Evolutionary conservation across 1,140 invertebrate genomes (phyloP).

Genomic region (Pseudomyrmex pallidus): DNA sequence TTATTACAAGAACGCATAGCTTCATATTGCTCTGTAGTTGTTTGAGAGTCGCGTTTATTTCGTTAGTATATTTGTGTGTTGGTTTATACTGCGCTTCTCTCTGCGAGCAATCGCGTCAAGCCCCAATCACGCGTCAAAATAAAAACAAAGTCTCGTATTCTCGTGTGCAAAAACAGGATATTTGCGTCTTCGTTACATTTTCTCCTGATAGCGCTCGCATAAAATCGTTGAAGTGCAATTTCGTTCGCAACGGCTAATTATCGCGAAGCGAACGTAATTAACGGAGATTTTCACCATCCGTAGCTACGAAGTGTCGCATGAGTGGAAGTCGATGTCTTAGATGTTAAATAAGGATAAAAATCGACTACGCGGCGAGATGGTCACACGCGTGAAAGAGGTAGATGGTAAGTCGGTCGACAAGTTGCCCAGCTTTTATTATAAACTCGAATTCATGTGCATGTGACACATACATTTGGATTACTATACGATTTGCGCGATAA

Average conservation of each 20-base stretch:
- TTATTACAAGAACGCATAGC: slow-evolving; percentile 45
- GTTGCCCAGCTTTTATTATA: background rate
- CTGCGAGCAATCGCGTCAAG: background rate
- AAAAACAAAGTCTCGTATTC: background rate
- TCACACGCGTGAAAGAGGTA: background rate
- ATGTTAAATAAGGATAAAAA: slow-evolving; percentile 9
- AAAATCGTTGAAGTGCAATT: background rate
- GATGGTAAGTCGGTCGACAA: slow-evolving; percentile 6
- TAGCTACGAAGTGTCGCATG: slow-evolving; percentile 1
- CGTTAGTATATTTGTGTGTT: slow-evolving; percentile 18
- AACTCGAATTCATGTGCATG: background rate
- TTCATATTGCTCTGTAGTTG: background rate
- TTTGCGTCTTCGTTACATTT: slow-evolving; percentile 11
- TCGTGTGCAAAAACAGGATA: background rate
- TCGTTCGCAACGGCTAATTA: slow-evolving; percentile 8
- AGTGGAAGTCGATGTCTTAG: background rate
- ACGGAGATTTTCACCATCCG: background rate
- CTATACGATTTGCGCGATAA: background rate
- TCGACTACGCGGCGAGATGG: background rate
- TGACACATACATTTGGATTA: slow-evolving; percentile 32
- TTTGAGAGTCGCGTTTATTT: slow-evolving; percentile 6
- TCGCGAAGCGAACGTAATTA: slow-evolving; percentile 6
- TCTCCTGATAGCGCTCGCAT: background rate
- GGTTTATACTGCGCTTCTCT: slow-evolving; percentile 1
- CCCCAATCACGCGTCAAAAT: background rate